Conservation (phyloP, 2,113 vertebrate species). For the Calcarius ornatus region DNA sequence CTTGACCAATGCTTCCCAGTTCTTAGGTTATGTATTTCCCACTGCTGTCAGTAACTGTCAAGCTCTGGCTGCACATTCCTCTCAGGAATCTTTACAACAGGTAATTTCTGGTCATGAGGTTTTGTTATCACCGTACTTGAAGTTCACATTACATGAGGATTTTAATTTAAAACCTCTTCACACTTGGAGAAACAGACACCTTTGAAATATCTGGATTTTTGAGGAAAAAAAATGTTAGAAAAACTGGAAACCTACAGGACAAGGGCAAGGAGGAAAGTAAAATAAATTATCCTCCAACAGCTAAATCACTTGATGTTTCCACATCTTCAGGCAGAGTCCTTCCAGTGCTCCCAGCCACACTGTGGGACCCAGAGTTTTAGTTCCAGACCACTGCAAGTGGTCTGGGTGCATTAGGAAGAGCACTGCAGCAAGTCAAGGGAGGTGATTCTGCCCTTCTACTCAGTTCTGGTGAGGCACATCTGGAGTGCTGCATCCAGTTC, state of each 20-base stretch:
- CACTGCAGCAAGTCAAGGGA: background rate
- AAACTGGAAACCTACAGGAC: background rate
- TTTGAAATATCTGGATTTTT: background rate
- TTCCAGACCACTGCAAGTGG: background rate
- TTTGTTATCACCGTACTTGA: background rate
- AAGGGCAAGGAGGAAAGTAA: background rate
- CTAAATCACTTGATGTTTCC: background rate
- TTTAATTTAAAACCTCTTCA: background rate
- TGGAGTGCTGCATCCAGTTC: background rate
- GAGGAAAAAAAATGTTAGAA: background rate
- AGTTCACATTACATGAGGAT: background rate
- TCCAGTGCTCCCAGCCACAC: background rate
- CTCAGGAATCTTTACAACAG: background rate
- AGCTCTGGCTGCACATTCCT: background rate
- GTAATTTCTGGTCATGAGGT: background rate
- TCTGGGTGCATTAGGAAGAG: background rate
- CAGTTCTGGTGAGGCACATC: background rate
- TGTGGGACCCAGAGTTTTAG: fast-evolving
- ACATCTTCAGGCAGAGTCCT: background rate
- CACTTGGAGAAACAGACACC: background rate
- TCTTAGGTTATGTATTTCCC: background rate
- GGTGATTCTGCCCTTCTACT: background rate
- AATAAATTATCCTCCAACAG: background rate
- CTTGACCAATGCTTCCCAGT: background rate
- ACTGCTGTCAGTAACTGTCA: background rate